Evolutionary conservation across 2,888 invertebrate genomes (phyloP).

Genomic region (Lysandra bellargus): DNA sequence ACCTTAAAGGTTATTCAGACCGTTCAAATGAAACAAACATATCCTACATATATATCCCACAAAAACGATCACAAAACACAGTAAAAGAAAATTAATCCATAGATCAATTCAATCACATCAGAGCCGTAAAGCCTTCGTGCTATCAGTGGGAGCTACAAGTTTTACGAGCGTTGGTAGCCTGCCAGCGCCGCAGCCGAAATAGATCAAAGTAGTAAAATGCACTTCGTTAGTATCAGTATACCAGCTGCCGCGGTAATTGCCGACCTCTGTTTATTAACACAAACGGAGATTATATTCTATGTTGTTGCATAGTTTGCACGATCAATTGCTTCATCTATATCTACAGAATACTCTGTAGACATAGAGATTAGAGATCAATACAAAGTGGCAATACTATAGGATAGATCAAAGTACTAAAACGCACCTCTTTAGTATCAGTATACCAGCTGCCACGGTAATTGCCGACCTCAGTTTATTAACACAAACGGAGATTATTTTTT

Average conservation of each 20-base stretch:
- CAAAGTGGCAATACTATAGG: too few species aligned
- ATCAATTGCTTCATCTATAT: too few species aligned
- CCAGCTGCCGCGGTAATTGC: neutral
- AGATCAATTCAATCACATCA: constrained; percentile 12
- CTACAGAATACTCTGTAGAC: too few species aligned
- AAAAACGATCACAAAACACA: neutral
- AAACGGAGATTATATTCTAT: neutral
- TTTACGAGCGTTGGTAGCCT: constrained; percentile 29
- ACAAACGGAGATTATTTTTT: neutral
- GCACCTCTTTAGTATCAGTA: constrained; percentile 30
- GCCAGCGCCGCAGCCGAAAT: constrained; percentile 34
- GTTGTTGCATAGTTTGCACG: neutral
- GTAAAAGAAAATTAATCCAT: constrained; percentile 5
- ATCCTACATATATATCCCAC: neutral
- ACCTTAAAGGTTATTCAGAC: too few species aligned
- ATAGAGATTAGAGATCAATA: too few species aligned
- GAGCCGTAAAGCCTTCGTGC: neutral
- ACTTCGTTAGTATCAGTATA: constrained; percentile 28
- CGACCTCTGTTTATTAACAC: neutral
- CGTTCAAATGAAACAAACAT: too few species aligned
- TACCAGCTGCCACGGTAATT: neutral
- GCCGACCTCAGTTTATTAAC: neutral
- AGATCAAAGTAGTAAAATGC: constrained; percentile 32
- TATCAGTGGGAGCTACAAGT: constrained; percentile 30
- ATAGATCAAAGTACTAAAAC: constrained; percentile 33